These are phyloP conservation scores for Trachurus trachurus DNA, from an alignment of 2,797 vertebrate genomes.

Conservation along the genomic window DNA sequence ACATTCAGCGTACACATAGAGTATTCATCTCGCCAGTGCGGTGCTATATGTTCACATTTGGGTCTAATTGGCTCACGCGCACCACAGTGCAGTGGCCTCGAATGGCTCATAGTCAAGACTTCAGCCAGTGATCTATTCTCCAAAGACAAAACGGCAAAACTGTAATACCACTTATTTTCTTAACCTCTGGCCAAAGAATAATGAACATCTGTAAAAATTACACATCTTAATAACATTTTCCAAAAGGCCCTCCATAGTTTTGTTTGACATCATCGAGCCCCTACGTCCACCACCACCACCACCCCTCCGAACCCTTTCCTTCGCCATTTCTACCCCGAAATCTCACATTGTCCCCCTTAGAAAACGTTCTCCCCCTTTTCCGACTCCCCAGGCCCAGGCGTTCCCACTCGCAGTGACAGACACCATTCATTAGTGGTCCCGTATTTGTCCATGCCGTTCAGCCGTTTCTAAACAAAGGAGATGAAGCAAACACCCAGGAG, in stretches of 20 bases:
- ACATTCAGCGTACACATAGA: constrained; percentile 2
- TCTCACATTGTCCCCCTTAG: constrained; percentile 23
- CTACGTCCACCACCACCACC: not conserved
- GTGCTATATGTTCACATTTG: constrained; percentile 38
- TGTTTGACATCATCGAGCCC: constrained; percentile 51
- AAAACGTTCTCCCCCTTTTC: constrained; percentile 13
- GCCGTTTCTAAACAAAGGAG: constrained; percentile 68
- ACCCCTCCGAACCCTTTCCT: not conserved
- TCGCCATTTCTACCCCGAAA: constrained; percentile 30
- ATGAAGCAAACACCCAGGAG: constrained; percentile 67
- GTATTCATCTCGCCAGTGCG: constrained; percentile 18
- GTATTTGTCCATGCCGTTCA: constrained; percentile 56
- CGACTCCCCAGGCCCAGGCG: constrained; percentile 36
- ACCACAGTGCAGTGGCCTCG: constrained; percentile 27
- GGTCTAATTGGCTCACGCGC: constrained; percentile 46
- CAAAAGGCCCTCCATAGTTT: constrained; percentile 48
- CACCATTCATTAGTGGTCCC: constrained; percentile 67
- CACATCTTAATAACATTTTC: constrained; percentile 75
- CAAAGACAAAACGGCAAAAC: constrained; percentile 69
- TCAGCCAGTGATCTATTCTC: constrained; percentile 63
- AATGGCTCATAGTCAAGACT: constrained; percentile 51
- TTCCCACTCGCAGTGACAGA: constrained; percentile 66
- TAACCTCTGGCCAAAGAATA: constrained; percentile 69
- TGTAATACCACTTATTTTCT: constrained; percentile 70
- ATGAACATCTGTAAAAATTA: constrained; percentile 79